A percentile compares a stretch with the other conserved stretches of the same genome.
phyloP scores from a whole-genome alignment of 1,140 invertebrate species.

The Mycetomoellerius zeteki region DNA sequence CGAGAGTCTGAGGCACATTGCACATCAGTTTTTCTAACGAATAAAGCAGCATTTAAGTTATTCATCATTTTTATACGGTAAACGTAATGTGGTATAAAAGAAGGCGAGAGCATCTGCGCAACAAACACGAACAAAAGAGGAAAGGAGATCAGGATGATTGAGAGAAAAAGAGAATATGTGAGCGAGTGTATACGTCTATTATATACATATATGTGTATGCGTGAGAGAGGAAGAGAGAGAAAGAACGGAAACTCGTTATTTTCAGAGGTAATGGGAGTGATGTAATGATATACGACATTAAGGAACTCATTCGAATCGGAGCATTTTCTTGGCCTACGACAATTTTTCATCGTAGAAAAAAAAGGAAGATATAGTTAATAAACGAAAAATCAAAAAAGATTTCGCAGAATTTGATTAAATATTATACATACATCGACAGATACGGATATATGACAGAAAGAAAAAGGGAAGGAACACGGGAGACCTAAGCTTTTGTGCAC shows the following conservation, averaged over 20 bases:
- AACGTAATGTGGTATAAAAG: slow-evolving; percentile 17
- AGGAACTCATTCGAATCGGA: slow-evolving; percentile 51
- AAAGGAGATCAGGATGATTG: slow-evolving; percentile 33
- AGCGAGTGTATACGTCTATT: slow-evolving; percentile 26
- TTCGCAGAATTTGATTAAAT: slow-evolving; percentile 25
- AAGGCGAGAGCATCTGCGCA: slow-evolving; percentile 21
- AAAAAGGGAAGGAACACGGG: background rate
- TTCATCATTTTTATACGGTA: slow-evolving; percentile 71
- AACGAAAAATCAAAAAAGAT: slow-evolving; percentile 44
- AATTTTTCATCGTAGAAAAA: slow-evolving; percentile 43
- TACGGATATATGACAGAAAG: slow-evolving; percentile 17
- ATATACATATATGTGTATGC: slow-evolving; percentile 35
- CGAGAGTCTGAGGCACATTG: slow-evolving; percentile 47
- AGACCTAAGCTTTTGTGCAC: slow-evolving; percentile 61
- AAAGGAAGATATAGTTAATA: slow-evolving; percentile 34
- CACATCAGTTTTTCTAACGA: slow-evolving; percentile 63
- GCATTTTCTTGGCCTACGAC: slow-evolving; percentile 68
- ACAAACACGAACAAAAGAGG: slow-evolving; percentile 35
- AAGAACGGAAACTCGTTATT: slow-evolving; percentile 63
- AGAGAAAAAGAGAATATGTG: slow-evolving; percentile 10
- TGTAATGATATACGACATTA: slow-evolving; percentile 62
- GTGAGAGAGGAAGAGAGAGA: slow-evolving; percentile 14
- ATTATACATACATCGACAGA: slow-evolving; percentile 35
- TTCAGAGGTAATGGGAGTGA: slow-evolving; percentile 56
- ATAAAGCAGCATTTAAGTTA: slow-evolving; percentile 69